A percentile compares a stretch with the other conserved stretches of the same genome.
phyloP scores from a whole-genome alignment of 2,888 invertebrate species.

The Drosophila yooni region DNA sequence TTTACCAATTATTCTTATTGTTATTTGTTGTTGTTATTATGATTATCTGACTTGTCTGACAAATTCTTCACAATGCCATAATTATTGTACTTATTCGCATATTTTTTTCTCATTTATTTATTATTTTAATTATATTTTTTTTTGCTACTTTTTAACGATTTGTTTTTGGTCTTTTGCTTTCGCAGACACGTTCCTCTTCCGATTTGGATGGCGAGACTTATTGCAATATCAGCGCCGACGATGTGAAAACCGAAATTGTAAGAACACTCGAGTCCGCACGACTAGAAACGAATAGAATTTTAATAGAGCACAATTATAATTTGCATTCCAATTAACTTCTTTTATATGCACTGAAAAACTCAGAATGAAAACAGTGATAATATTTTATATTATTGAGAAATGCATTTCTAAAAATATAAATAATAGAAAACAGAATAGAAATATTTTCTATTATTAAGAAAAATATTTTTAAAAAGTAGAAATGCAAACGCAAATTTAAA shows the following conservation, averaged over 20 bases:
- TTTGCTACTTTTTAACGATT: constrained; percentile 46
- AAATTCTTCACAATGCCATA: constrained; percentile 63
- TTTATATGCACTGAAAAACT: background rate
- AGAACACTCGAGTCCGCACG: constrained; percentile 55
- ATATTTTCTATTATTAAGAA: too few relatives aligned
- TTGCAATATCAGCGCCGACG: constrained; percentile 83
- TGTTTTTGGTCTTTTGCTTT: constrained; percentile 45
- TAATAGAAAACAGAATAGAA: too few relatives aligned
- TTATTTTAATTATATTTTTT: constrained; percentile 11
- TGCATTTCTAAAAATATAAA: background rate
- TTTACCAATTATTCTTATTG: constrained; percentile 47
- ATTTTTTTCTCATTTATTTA: constrained; percentile 23
- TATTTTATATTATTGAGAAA: too few relatives aligned
- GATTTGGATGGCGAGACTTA: constrained; percentile 78
- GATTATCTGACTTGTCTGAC: constrained; percentile 61
- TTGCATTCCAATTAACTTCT: constrained; percentile 49
- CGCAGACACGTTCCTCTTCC: constrained; percentile 80
- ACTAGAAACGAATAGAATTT: background rate
- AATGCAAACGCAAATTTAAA: background rate
- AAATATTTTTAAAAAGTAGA: background rate
- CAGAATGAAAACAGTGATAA: too few relatives aligned
- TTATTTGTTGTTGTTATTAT: constrained; percentile 39
- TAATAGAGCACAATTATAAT: constrained; percentile 33
- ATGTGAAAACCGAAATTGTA: constrained; percentile 84
- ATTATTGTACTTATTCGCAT: constrained; percentile 47